phyloP scores from a whole-genome alignment of 2,113 vertebrate species.

The Calyptomena viridis region DNA sequence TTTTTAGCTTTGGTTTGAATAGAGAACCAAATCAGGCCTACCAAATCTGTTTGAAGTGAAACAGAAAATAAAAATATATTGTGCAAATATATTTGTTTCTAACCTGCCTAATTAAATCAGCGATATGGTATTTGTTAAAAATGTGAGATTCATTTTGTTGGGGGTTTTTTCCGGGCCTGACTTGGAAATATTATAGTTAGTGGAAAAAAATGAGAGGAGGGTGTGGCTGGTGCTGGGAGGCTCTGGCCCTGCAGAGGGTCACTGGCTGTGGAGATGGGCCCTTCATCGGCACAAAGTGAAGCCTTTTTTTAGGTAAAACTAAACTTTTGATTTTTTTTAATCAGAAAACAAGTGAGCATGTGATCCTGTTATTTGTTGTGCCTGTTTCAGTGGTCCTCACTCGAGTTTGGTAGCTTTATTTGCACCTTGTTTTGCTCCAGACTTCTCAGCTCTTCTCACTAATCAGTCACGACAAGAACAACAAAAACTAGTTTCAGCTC shows the following conservation, averaged over 20 bases:
- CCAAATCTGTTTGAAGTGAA: not conserved
- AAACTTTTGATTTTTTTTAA: not conserved
- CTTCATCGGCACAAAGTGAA: not conserved
- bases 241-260: not conserved
- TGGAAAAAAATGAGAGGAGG: constrained; percentile 34
- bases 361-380: not conserved
- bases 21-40: not conserved
- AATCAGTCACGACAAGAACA: not conserved
- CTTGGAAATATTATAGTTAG: constrained; percentile 12
- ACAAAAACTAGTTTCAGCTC: not conserved
- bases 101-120: not conserved
- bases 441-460: not conserved
- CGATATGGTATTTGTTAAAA: not conserved
- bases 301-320: constrained; percentile 8
- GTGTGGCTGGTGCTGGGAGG: not conserved
- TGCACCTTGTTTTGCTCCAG: not conserved
- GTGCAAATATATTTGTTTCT: not conserved
- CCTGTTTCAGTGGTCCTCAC: not conserved
- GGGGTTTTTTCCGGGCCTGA: not conserved
- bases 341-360: not conserved
- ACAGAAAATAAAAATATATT: not conserved
- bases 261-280: not conserved
- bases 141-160: not conserved
- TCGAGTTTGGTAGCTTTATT: not conserved
- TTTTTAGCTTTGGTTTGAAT: not conserved